Evolutionary conservation across 2,888 invertebrate species (phyloP), one percentile per base, ranked within the genome.

Genomic region (Folsomia manolachei): DNA sequence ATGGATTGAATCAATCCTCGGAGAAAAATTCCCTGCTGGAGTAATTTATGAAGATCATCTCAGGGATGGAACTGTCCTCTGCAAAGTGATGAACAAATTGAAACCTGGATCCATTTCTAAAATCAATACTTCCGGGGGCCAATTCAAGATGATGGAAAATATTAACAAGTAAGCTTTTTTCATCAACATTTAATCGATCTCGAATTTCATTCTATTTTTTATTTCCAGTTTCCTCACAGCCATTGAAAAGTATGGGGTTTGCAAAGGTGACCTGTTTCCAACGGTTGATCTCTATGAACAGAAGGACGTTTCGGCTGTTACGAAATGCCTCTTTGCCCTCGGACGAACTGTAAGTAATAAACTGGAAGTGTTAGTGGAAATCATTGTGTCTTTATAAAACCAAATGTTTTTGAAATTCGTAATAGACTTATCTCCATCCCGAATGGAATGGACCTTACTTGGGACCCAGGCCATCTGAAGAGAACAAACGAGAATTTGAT

Each of bases 61-160:
- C 77, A 91, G 90, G 84, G 96, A 97, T 85, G 97, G 97, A 72
- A 91, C 92, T 80, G 90, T 97, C 76, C 89, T 97, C 78, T 97
- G 97, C 88, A 90, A 91, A 83, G 86, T 99, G 82, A 94, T 98
- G 87, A 98, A 99, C 89, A 94, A 92, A 84, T 86, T 99, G 81
- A 86, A 89, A 79, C 97, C 98, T 64, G 95, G 95, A 82, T 87
- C 93, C 78, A 87, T 97, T 75, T 83, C 89, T 83, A 97, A 97
- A 86, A 91, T 98, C 86, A 97, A 98, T 88, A 89, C 90, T 81
- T 89, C 90, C 64, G 96, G 97, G 81, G 96, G 97, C 84, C 96
- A 97, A 84, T 99, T 99, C 90, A 98, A 97, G 84, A 91, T 98
- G 91, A 99, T 99, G 98, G 98, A 99, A 86, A 99, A 99, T 88